These are phyloP conservation scores for Prenolepis imparis DNA, from an alignment of 2,888 invertebrate species.

Conservation along the genomic window DNA sequence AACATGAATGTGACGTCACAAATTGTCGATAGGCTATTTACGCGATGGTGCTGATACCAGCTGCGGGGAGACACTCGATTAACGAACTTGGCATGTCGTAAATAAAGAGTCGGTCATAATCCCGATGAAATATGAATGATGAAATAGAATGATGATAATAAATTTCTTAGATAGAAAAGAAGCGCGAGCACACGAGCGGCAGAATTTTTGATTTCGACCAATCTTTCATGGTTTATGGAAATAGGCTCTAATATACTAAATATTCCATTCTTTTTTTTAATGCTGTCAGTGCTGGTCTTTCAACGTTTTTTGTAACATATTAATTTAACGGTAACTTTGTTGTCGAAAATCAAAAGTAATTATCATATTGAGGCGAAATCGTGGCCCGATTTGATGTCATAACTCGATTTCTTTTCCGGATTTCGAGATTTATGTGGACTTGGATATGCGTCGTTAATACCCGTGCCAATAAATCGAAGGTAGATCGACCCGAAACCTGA, in stretches of 20 bases:
- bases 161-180: not conserved
- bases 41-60: constrained; percentile 38
- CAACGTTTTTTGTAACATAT: not conserved
- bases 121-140: constrained; percentile 4
- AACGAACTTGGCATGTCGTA: constrained; percentile 29
- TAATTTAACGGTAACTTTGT: constrained; percentile 49
- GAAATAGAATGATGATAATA: constrained; percentile 26
- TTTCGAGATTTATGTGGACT: constrained; percentile 64
- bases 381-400: constrained; percentile 28
- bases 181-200: not conserved
- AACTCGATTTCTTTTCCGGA: constrained; percentile 53
- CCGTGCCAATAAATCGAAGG: constrained; percentile 55
- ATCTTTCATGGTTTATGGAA: not conserved
- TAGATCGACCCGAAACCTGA: constrained; percentile 36
- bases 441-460: constrained; percentile 50
- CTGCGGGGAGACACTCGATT: constrained; percentile 37
- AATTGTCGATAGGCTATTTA: constrained; percentile 40
- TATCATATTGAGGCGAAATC: constrained; percentile 63
- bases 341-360: constrained; percentile 54
- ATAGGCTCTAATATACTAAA: not conserved
- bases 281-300: not conserved
- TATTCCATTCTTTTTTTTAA: not conserved
- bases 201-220: not conserved
- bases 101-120: constrained; percentile 13
- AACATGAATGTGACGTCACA: constrained; percentile 36